These are phyloP conservation scores for Eilema caniola DNA, from an alignment of 2,888 invertebrate species.

Conservation along the genomic window DNA sequence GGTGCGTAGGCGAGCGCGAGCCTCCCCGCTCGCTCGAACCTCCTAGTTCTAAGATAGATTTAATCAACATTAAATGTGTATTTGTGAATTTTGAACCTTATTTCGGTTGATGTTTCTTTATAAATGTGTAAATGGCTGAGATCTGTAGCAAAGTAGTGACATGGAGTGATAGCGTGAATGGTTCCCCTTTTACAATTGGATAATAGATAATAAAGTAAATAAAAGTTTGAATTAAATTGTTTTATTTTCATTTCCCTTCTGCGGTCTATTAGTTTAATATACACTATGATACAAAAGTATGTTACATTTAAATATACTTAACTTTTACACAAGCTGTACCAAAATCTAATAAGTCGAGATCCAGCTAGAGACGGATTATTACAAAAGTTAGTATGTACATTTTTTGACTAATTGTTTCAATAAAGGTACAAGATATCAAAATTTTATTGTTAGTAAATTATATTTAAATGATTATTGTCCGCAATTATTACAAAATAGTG, in stretches of 20 bases:
- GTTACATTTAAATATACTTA: slow-evolving; percentile 53
- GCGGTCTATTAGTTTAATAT: slow-evolving; percentile 60
- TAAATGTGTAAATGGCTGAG: slow-evolving; percentile 84
- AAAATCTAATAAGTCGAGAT: slow-evolving; percentile 48
- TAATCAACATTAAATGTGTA: slow-evolving; percentile 86
- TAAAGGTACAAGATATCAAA: slow-evolving; percentile 38
- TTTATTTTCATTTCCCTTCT: slow-evolving; percentile 62
- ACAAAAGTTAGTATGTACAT: slow-evolving; percentile 54
- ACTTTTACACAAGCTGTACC: slow-evolving; percentile 36
- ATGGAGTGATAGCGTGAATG: slow-evolving; percentile 84
- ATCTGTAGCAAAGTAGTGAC: slow-evolving; percentile 82
- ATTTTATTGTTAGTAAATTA: slow-evolving; percentile 39
- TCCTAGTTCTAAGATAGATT: slow-evolving; percentile 74
- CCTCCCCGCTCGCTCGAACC: slow-evolving; percentile 70
- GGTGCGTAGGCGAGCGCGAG: slow-evolving; percentile 69
- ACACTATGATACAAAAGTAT: slow-evolving; percentile 70
- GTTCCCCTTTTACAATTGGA: slow-evolving; percentile 86
- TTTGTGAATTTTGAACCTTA: slow-evolving; percentile 85
- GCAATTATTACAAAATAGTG: not conserved
- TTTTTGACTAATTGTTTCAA: slow-evolving; percentile 48
- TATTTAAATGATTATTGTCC: slow-evolving; percentile 7
- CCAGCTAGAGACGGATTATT: slow-evolving; percentile 55
- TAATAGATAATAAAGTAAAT: slow-evolving; percentile 84
- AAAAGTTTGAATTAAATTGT: slow-evolving; percentile 79
- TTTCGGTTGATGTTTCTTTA: slow-evolving; percentile 85